Evolutionary conservation across 2,888 invertebrate species (phyloP), one percentile per base, ranked within the genome.

Genomic region (Cylindroiulus punctatus): DNA sequence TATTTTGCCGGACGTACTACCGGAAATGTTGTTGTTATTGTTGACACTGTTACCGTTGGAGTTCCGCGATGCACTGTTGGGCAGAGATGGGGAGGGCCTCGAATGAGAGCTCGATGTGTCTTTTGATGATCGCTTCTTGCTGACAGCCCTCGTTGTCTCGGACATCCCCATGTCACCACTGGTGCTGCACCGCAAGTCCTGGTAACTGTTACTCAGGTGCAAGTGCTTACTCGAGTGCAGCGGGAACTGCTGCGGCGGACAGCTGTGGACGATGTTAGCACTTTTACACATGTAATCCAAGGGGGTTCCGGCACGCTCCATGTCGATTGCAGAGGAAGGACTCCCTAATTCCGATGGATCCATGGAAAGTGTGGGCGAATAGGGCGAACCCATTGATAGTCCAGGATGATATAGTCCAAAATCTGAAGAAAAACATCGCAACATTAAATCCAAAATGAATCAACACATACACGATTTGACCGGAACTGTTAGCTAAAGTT

Each of bases 251-350:
- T 36, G 85, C 12, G 85, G 85, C 40, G 65, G 65, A 81, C 85
- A 65, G 19, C 65, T 76, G 42, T 85, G 76, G 32, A 85, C 85
- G 10, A 36, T 44, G 36, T 76, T 81, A 32, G 76, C 85, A 85
- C 81, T 85, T 22, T 85, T 85, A n/a, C 85, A 85, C 57, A 85
- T 81, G 36, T 81, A 76, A 44, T 85, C 85, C n/a, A 85, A 65
- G 30, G 85, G 85, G 36, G 85, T 85, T 22, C 76, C 81, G n/a
- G 76, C 65, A 40, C 85, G 85, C 30, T 85, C 85, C 76, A 85
- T 85, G 42, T 85, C 85, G n/a, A 85, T 36, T 7, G 85, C 36
- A 7, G 85, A 85, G 10, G 85, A 81, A 22, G 85, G 81, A n/a
- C 76, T 44, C 12, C 65, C 85, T 17, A 85, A n/a, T 26, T 85